phyloP scores from a whole-genome alignment of 1,140 invertebrate genomes.

The Magallana angulata region DNA sequence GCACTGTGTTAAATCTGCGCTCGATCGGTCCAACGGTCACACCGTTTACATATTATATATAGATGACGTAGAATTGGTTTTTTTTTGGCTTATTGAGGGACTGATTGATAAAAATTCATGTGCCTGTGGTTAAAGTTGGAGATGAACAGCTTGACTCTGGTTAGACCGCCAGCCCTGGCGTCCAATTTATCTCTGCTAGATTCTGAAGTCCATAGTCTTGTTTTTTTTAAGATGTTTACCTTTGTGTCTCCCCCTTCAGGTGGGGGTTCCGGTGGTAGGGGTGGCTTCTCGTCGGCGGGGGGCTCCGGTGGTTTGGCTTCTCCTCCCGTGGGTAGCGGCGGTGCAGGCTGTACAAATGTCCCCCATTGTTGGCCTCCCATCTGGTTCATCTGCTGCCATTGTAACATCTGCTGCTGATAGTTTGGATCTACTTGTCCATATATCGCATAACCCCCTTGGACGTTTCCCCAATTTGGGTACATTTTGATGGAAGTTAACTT shows the following conservation, averaged over 20 bases:
- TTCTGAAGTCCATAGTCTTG: not conserved
- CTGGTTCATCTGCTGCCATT: slow-evolving; percentile 27
- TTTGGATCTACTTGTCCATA: slow-evolving; percentile 4
- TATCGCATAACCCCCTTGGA: not conserved
- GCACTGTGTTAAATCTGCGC: too few species aligned
- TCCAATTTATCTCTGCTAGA: not conserved
- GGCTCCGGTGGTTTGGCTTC: not conserved
- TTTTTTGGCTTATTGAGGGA: too few species aligned
- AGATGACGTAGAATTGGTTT: too few species aligned
- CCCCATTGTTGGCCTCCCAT: not conserved
- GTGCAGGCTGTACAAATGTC: not conserved
- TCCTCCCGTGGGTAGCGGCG: not conserved
- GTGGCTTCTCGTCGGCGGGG: slow-evolving; percentile 1
- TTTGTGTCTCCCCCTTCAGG: slow-evolving; percentile 11
- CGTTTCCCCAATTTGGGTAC: not conserved
- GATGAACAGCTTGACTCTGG: too few species aligned
- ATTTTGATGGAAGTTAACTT: not conserved
- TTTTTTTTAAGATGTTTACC: not conserved
- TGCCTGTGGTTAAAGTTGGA: too few species aligned
- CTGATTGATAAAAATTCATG: too few species aligned
- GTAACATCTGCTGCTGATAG: slow-evolving; percentile 11
- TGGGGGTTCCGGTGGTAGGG: slow-evolving; percentile 5
- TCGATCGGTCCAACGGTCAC: too few species aligned
- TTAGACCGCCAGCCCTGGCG: too few species aligned
- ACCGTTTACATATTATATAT: too few species aligned